phyloP scores from a whole-genome alignment of 2,113 vertebrate species.

The Xenopus borealis region DNA sequence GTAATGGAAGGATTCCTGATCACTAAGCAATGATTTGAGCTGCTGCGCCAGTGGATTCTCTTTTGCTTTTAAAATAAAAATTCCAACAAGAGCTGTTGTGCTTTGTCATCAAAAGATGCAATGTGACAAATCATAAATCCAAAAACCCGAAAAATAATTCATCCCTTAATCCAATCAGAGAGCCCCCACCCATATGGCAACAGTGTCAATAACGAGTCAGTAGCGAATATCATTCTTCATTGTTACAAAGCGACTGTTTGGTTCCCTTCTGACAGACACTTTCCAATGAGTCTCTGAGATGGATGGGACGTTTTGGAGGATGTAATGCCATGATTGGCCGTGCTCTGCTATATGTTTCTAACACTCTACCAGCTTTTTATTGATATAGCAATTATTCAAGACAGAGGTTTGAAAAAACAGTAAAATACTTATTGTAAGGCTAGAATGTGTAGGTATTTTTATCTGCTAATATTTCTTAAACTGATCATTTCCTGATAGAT shows the following conservation, averaged over 20 bases:
- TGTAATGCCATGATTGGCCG: neutral
- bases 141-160: neutral
- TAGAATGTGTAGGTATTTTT: no score
- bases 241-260: neutral
- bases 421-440: no score
- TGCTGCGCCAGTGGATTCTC: no score
- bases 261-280: neutral
- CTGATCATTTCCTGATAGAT: no score
- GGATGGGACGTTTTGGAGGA: neutral
- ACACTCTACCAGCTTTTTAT: no score
- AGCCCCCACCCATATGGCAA: neutral
- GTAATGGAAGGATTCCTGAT: no score
- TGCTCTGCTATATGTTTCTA: neutral
- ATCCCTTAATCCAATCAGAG: constrained; percentile 11
- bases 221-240: neutral
- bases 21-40: no score
- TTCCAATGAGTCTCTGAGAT: constrained; percentile 1
- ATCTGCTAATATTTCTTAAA: no score
- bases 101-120: neutral
- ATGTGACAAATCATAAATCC: constrained; percentile 3
- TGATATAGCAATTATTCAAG: no score
- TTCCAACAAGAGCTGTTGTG: neutral
- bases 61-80: no score
- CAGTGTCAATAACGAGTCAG: constrained; percentile 8
- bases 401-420: no score